Base-by-base conservation (phyloP, 2,888 invertebrate genomes). In the Apamea epomidion region DNA sequence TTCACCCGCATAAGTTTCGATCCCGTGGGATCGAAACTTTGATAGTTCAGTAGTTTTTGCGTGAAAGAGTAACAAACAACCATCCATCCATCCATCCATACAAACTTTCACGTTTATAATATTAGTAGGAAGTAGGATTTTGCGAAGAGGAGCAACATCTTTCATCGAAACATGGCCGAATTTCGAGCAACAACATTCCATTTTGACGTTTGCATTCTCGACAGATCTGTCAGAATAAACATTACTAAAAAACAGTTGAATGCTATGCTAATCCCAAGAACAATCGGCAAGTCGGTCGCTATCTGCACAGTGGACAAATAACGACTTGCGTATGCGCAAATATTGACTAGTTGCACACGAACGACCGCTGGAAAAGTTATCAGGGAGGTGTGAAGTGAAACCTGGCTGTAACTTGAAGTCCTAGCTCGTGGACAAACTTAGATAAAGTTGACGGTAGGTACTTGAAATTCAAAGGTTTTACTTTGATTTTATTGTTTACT, bases 271-370 rank as follows among this genome's bases (percentile, higher is more conserved):
- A 88, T 89, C 85, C 87, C 65, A 60, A 89, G 87, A 92, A 90
- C 77, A 90, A 85, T 88, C 83, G 69, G 65, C 48, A 42, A 71
- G 71, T 64, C 37, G 29, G 81, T 87, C 72, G 62, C 74, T 90
- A 83, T 89, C 83, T 88, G 85, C 88, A 75, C 82, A 88, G 82
- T 7, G 37, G 82, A 85, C 89, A 92, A 92, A 93, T 88, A 92
- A 51, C 37, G 37, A 21, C 78, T 58, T 62, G 84, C 84, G 84
- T 83, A 79, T 84, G 70, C 69, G 84, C 87, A 91, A 92, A 92
- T 91, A 92, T 92, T 91, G 77, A 87, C 86, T 48, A 80, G 48
- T 76, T 87, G 83, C 87, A 86, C 76, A 73, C 69, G 45, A 70
- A 73, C 70, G 48, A 77, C 71, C 62, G 48, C 58, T 72, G 71